Conservation (phyloP, 2,113 vertebrate species). For the Calidris pugnax region DNA sequence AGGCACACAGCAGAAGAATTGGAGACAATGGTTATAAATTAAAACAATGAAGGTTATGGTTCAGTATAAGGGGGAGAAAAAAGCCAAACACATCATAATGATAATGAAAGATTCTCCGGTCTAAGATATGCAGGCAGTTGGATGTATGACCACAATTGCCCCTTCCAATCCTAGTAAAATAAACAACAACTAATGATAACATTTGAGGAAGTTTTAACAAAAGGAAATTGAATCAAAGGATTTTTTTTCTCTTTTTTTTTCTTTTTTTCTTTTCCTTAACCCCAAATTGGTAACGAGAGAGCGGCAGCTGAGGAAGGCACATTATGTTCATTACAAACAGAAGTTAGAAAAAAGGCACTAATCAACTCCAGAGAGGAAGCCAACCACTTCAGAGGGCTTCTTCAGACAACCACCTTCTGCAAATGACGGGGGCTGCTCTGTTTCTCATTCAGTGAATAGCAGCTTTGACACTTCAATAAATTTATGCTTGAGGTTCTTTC, state of each 20-base stretch:
- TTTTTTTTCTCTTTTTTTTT: too few relatives aligned
- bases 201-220: background rate
- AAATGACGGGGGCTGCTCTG: background rate
- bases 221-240: background rate
- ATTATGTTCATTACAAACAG: background rate
- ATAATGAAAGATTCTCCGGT: background rate
- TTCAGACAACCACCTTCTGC: background rate
- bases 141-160: background rate
- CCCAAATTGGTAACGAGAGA: background rate
- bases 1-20: background rate
- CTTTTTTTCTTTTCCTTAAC: background rate
- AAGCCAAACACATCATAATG: background rate
- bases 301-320: background rate
- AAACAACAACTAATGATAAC: background rate
- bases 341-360: background rate
- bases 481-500: background rate
- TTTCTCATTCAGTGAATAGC: background rate
- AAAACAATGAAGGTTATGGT: background rate
- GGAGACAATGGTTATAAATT: background rate
- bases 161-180: background rate
- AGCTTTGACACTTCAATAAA: background rate
- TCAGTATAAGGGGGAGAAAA: background rate
- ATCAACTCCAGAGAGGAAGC: background rate
- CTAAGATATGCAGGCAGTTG: background rate
- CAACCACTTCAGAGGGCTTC: background rate